These are phyloP conservation scores for Halictus quadricinctus DNA, from an alignment of 2,888 invertebrate genomes.

Conservation along the genomic window DNA sequence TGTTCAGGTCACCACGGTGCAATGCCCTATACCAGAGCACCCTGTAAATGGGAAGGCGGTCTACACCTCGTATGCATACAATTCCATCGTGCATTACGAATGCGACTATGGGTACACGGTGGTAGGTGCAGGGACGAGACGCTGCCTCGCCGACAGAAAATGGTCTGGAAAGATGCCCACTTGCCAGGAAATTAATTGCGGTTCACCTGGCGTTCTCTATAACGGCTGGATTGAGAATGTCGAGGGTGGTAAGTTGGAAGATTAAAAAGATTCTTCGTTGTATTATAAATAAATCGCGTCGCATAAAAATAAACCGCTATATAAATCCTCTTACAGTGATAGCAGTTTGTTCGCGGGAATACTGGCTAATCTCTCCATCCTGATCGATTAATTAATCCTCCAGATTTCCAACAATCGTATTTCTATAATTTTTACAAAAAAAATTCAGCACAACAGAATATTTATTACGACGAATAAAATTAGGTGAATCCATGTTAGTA, in stretches of 20 bases:
- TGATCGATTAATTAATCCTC: background rate
- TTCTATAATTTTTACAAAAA: background rate
- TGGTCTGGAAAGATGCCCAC: conserved; percentile 97
- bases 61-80: conserved; percentile 96
- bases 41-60: conserved; percentile 96
- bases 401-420: background rate
- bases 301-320: conserved; percentile 34
- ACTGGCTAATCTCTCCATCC: background rate
- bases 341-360: background rate
- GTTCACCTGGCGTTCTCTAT: conserved; percentile 95
- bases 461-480: too few species aligned
- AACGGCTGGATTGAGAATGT: conserved; percentile 98
- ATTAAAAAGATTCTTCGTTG: conserved; percentile 14
- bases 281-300: conserved; percentile 40
- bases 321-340: background rate
- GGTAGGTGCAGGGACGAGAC: conserved; percentile 93
- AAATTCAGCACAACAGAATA: background rate
- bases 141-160: conserved; percentile 96
- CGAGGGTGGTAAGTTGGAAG: conserved; percentile 84
- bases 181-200: conserved; percentile 99
- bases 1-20: conserved; percentile 91
- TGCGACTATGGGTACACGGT: conserved; percentile 97
- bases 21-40: conserved; percentile 95
- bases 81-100: conserved; percentile 97
- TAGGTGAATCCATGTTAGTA: too few species aligned